Evolutionary conservation across 2,888 invertebrate species (phyloP).

Genomic region (Gastracanthus pulcherrimus): DNA sequence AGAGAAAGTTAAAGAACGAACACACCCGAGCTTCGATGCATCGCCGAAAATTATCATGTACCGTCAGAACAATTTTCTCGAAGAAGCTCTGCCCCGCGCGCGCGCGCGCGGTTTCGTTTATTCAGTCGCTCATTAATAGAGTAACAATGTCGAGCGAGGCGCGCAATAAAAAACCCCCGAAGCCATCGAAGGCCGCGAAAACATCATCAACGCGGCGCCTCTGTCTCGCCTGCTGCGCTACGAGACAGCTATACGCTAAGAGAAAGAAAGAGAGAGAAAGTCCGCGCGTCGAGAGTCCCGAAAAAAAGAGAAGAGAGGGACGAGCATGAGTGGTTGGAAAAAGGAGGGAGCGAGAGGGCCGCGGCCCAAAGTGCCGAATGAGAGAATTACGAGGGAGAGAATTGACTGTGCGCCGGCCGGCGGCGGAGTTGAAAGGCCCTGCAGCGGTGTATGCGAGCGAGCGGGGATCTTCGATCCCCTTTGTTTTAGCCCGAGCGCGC

Average conservation of each 20-base stretch:
- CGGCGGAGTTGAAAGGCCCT: conserved; percentile 69
- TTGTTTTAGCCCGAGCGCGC: conserved; percentile 75
- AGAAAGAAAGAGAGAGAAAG: not conserved
- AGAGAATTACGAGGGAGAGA: conserved; percentile 18
- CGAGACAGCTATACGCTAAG: no score
- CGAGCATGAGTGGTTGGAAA: no score
- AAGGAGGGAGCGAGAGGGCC: not conserved
- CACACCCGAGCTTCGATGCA: no score
- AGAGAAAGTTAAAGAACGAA: no score
- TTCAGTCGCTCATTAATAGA: conserved; percentile 55
- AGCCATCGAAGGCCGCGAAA: conserved; percentile 36
- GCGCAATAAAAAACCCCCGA: not conserved
- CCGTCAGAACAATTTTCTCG: conserved; percentile 23
- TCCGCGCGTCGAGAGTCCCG: not conserved
- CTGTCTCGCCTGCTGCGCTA: no score
- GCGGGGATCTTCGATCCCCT: conserved; percentile 70
- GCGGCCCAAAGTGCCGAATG: no score
- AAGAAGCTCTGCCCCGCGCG: no score
- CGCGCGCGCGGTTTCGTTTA: conserved; percentile 29
- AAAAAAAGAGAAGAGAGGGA: no score
- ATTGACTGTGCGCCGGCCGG: conserved; percentile 57
- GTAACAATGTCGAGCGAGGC: conserved; percentile 38
- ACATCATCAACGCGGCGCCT: conserved; percentile 34
- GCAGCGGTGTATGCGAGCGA: no score
- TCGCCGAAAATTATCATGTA: conserved; percentile 44